Evolutionary conservation across 2,113 vertebrate genomes (phyloP), one percentile per base, ranked within the genome.

Genomic region (Eulemur rufifrons): DNA sequence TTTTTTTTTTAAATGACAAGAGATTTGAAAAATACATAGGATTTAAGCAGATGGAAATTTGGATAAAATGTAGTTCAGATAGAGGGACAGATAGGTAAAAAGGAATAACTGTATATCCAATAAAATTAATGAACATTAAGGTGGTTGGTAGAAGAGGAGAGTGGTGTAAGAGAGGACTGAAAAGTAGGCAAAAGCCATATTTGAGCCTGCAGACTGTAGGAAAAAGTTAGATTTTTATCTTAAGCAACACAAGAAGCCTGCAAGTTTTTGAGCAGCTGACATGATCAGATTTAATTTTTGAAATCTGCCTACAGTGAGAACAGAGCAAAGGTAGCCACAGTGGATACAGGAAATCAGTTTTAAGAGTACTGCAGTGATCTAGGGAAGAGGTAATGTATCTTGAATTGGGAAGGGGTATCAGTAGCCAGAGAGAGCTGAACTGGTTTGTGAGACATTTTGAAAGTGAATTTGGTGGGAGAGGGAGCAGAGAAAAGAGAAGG

Each of bases 251-350:
- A 86, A 91, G 47, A 95, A 95, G 7, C 2, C 76, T 74, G 39
- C 0, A 59, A 6, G 17, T 27, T 81, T 93, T 77, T 82, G 66
- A 93, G 29, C 45, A 86, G 14, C 18, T 81, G 37, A 83, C 29
- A 63, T 50, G 50, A 80, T 86, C 66, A 54, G 32, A 85, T 21
- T 85, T 95, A 37, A 81, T 68, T 86, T 96, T 91, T 95, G 3
- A 96, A 90, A 81, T 63, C 20, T 73, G 29, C 37, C 21, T 85
- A 11, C 8, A 45, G 10, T 42, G 50, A 76, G 10, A 85, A 86
- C 37, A 14, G 21, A 88, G 32, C 9, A 92, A 91, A 80, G 32
- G 34, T 85, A 50, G 29, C 27, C 39, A 83, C 3, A 39, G 8
- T 56, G 37, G 21, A 73, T 20, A 2, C 21, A 86, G 25, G 47